These are phyloP conservation scores for Semotilus atromaculatus DNA, from an alignment of 2,797 vertebrate genomes.

Conservation along the genomic window DNA sequence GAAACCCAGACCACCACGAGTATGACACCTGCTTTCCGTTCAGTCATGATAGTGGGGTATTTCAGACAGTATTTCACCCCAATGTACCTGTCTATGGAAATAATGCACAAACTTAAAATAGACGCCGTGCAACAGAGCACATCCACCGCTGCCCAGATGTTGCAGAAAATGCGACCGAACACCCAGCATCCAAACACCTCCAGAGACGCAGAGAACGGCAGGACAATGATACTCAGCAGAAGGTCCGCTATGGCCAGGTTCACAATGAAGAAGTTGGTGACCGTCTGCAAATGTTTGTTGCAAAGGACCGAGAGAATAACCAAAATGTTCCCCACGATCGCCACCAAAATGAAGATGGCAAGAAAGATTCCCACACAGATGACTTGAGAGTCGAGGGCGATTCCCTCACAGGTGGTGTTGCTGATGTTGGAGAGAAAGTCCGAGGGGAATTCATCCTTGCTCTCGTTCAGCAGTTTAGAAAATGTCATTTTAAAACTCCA, in stretches of 20 bases:
- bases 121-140: constrained; percentile 98
- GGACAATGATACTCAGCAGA: constrained; percentile 88
- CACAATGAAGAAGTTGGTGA: constrained; percentile 97
- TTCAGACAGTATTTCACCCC: constrained; percentile 95
- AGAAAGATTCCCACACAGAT: constrained; percentile 89
- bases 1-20: constrained; percentile 90
- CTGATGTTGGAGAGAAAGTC: constrained; percentile 72
- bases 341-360: constrained; percentile 87
- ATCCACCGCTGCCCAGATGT: constrained; percentile 99
- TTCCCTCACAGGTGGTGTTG: constrained; percentile 77
- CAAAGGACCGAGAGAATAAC: constrained; percentile 96
- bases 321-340: constrained; percentile 93
- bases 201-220: constrained; percentile 95
- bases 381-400: constrained; percentile 82
- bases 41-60: constrained; percentile 98
- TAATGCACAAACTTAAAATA: constrained; percentile 97
- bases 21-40: constrained; percentile 88
- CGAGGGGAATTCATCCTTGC: constrained; percentile 81
- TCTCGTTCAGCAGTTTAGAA: constrained; percentile 84
- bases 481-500: constrained; percentile 89
- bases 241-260: constrained; percentile 97
- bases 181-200: constrained; percentile 96
- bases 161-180: constrained; percentile 95
- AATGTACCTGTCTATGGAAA: constrained; percentile 96
- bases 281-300: constrained; percentile 93